Conservation (phyloP, 2,797 vertebrate genomes). For the Aulostomus chinensis region DNA sequence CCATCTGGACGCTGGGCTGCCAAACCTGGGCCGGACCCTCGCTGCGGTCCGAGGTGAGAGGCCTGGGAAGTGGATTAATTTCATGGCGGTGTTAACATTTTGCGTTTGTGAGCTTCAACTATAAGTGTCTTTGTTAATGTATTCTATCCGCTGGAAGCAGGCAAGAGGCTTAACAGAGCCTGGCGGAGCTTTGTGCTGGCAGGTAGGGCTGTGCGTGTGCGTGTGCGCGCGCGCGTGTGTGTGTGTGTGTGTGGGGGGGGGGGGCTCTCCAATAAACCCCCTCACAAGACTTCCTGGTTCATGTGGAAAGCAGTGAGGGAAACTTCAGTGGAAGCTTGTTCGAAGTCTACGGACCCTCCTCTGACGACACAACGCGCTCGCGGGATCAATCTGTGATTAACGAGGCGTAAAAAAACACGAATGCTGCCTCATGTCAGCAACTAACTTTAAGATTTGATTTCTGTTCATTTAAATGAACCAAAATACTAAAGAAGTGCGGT, state of each 20-base stretch:
- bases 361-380: no score
- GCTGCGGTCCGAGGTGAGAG: background rate
- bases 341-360: no score
- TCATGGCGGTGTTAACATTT: conserved; percentile 20
- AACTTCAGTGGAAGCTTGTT: no score
- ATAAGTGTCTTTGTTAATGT: conserved; percentile 53
- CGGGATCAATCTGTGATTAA: no score
- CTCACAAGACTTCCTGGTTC: conserved; percentile 22
- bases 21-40: conserved; percentile 8
- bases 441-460: no score
- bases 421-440: no score
- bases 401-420: no score
- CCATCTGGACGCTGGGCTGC: background rate
- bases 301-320: no score
- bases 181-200: conserved; percentile 30
- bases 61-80: conserved; percentile 35
- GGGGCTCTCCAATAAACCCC: conserved; percentile 30
- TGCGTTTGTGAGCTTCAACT: conserved; percentile 30
- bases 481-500: no score
- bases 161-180: conserved; percentile 46
- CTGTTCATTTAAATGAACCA: no score
- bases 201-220: conserved; percentile 33
- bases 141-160: conserved; percentile 51
- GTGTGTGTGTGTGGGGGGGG: no score
- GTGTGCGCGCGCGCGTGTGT: no score